Percentiles rank a stretch among this genome's conserved stretches.
These are phyloP conservation scores for Philopedon plagiatum DNA, from an alignment of 2,888 invertebrate species.

Conservation along the genomic window DNA sequence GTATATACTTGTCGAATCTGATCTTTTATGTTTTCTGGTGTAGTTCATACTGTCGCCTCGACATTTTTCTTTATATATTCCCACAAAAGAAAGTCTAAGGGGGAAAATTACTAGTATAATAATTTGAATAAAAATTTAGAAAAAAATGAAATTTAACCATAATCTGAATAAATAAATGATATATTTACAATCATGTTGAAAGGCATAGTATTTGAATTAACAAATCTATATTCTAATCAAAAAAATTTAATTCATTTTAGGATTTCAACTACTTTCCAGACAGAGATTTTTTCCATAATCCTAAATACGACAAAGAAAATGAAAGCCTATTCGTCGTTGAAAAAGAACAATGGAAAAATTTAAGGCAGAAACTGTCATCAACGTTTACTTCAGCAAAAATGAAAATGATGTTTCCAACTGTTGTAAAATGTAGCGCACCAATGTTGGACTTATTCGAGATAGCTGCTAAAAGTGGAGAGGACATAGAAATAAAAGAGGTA, in stretches of 20 bases:
- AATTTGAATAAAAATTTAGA: no score
- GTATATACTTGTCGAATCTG: no score
- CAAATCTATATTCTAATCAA: no score
- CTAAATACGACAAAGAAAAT: conserved; percentile 64
- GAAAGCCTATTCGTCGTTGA: conserved; percentile 72
- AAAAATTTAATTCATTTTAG: conserved; percentile 46
- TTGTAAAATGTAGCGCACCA: conserved; percentile 55
- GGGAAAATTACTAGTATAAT: no score
- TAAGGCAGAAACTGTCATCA: conserved; percentile 75
- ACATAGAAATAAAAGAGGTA: conserved; percentile 31
- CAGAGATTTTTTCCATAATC: conserved; percentile 61
- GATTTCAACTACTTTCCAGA: conserved; percentile 55
- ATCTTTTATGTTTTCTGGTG: no score
- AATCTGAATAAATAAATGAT: no score
- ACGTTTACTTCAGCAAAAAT: conserved; percentile 70
- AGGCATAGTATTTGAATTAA: no score
- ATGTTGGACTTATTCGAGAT: conserved; percentile 14
- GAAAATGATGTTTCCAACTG: conserved; percentile 65
- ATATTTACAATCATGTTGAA: no score
- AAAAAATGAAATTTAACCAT: no score
- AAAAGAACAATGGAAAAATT: conserved; percentile 74
- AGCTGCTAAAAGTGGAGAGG: neutral
- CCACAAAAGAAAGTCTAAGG: no score
- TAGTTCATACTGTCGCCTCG: no score
- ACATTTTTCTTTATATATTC: no score